Evolutionary conservation across 35 echinoderm and acorn worm species (phyloP), one percentile per base, ranked within the genome.

Genomic region (Patiria miniata): DNA sequence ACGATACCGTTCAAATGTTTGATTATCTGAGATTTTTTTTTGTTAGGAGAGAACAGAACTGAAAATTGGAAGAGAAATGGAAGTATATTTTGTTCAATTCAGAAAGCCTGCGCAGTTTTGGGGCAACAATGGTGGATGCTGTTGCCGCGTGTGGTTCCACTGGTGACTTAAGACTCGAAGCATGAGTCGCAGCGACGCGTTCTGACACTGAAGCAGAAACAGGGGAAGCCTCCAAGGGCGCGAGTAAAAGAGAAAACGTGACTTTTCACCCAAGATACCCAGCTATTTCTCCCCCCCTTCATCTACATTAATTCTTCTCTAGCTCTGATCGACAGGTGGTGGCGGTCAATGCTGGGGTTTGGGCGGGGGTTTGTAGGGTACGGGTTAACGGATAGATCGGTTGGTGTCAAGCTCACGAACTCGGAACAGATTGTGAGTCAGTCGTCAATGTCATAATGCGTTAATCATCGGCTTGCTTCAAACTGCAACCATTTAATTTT

Each of bases 211-310:
- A 23, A 29, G 22, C 61, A 69, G 34, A 69, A 23, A 69, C 26
- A 29, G 61, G 34, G 61, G 42, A 12, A 47, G 61, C 26, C 61
- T 69, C 61, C 61, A 69, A 21, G 61, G 61, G 61, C 61, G 61
- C 19, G 61, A 69, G 61, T 69, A 23, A 69, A 69, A 32, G 61
- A 22, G 61, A 6, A 34, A 69, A 69, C 61, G 61, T 69, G 61
- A 69, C 61, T 69, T 69, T 69, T 69, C 61, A 69, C 61, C 61
- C 61, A 34, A 69, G 61, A 69, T 69, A 23, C 61, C 61, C 61
- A 23, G 23, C 61, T 34, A 69, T 10, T 1, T 12, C n/a, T n/a
- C n/a, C n/a, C n/a, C n/a, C 8, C 12, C 10, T 22, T 17, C 10
- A 22, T 47, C 12, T 47, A 12, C 12, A 47, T 6, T 47, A 47